phyloP scores from a whole-genome alignment of 1,140 invertebrate genomes.

The Drosophila bifasciata region DNA sequence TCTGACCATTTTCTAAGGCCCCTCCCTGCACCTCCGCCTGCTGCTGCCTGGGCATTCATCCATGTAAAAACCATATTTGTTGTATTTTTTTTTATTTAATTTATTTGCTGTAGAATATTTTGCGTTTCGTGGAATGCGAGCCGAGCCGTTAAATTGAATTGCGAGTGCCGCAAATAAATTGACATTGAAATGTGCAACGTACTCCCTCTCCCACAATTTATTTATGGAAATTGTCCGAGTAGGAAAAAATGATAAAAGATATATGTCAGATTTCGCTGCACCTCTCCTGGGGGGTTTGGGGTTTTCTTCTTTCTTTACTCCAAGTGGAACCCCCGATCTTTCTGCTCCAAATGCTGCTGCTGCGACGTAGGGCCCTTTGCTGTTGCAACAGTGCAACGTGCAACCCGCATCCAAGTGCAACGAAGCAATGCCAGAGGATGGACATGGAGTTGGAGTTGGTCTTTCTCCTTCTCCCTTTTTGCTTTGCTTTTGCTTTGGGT shows the following conservation, averaged over 20 bases:
- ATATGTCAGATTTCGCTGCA: conserved; percentile 39
- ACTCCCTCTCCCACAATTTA: conserved; percentile 62
- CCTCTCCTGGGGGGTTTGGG: no score
- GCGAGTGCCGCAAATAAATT: conserved; percentile 73
- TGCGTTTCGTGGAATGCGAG: conserved; percentile 40
- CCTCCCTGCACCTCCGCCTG: background rate
- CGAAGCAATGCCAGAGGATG: conserved; percentile 54
- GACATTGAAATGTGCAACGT: conserved; percentile 52
- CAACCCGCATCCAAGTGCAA: conserved; percentile 71
- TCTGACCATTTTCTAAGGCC: conserved; percentile 60
- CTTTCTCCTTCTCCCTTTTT: conserved; percentile 1
- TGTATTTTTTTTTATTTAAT: conserved; percentile 53
- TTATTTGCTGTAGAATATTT: conserved; percentile 20
- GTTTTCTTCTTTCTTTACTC: conserved; percentile 27
- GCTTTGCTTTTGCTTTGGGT: conserved; percentile 24
- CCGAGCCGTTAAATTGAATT: conserved; percentile 69
- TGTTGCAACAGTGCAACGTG: no score
- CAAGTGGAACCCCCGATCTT: conserved; percentile 53
- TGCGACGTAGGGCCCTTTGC: conserved; percentile 54
- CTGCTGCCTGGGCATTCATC: conserved; percentile 36
- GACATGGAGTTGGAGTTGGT: conserved; percentile 31
- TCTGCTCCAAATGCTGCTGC: conserved; percentile 70
- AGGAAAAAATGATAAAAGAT: conserved; percentile 21
- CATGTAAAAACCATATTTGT: conserved; percentile 40
- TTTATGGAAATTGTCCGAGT: conserved; percentile 72